Base-by-base conservation (phyloP, 2,797 vertebrate species). In the Lutjanus campechanus region DNA sequence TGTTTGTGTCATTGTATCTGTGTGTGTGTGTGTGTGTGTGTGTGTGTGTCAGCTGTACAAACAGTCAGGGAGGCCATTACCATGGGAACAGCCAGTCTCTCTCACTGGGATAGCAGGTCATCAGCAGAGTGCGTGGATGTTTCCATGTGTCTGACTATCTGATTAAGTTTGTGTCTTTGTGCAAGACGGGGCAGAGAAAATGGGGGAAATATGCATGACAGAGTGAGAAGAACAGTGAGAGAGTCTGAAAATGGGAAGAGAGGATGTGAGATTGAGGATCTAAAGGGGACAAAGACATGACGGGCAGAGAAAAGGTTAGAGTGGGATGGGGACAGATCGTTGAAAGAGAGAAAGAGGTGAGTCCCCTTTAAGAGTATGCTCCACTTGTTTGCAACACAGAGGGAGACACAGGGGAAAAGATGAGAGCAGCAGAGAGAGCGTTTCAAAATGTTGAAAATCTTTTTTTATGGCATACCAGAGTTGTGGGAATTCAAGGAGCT, bases 41-140 rank as follows among this genome's bases (percentile, higher is more conserved):
- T 55, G 62, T 69, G 65, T 72, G 78, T 83, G 83, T 91, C 92
- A 94, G 93, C 93, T 94, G 94, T 92, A 72, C 91, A 93, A 94
- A 94, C 92, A 93, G 81, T 81, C 13, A 22, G 69, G 36, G 81
- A 88, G 89, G 72, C 88, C 92, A 81, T 92, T 81, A 74, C 87
- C 87, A 92, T 90, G 93, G 91, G 86, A 94, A 92, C 89, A 79
- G 41, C 59, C 65, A 58, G 78, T 68, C 72, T 81, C 73, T 76
- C 89, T 81, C 82, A 17, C 77, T 82, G 85, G 88, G 88, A 87
- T 84, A 81, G 80, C 79, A 59, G 89, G 85, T 86, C 91, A 88
- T 87, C 84, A 58, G 80, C 75, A 43, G 69, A 68, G 54, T 41
- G 83, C 13, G 10, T 87, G 71, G 69, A 51, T 84, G 77, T 88